Evolutionary conservation across 2,888 invertebrate genomes (phyloP).

Genomic region (Drosophila prolongata): DNA sequence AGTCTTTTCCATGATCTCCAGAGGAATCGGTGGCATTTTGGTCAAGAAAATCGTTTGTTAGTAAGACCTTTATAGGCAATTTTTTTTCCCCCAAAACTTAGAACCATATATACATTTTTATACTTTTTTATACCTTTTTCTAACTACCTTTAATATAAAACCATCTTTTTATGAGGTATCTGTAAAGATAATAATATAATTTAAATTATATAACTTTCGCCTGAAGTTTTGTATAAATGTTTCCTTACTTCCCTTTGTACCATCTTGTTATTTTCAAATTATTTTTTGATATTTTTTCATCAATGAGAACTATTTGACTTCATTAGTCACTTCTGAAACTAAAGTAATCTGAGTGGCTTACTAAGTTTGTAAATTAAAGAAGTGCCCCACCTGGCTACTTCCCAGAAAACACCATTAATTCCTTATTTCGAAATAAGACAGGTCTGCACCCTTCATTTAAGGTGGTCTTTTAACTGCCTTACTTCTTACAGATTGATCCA

Average conservation of each 20-base stretch:
- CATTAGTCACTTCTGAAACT: background rate
- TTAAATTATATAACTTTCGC: no score
- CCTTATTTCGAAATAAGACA: background rate
- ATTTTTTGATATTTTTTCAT: no score
- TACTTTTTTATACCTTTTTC: no score
- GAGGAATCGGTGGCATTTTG: conserved; percentile 5
- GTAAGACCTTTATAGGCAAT: no score
- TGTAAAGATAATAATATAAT: no score
- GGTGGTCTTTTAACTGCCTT: conserved; percentile 10
- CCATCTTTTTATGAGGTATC: no score
- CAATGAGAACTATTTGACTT: background rate
- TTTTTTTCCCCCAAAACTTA: background rate
- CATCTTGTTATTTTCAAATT: no score
- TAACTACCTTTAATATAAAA: no score
- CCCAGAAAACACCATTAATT: background rate
- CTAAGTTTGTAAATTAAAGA: background rate
- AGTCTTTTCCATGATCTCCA: conserved; percentile 5
- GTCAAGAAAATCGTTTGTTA: background rate
- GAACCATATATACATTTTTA: no score
- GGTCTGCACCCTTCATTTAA: background rate
- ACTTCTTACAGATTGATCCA: conserved; percentile 25
- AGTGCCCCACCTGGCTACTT: background rate
- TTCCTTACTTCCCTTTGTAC: no score
- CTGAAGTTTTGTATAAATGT: no score
- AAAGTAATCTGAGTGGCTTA: background rate